Evolutionary conservation across 2,888 invertebrate species (phyloP), one percentile per base, ranked within the genome.

Genomic region (Andrena dorsata): DNA sequence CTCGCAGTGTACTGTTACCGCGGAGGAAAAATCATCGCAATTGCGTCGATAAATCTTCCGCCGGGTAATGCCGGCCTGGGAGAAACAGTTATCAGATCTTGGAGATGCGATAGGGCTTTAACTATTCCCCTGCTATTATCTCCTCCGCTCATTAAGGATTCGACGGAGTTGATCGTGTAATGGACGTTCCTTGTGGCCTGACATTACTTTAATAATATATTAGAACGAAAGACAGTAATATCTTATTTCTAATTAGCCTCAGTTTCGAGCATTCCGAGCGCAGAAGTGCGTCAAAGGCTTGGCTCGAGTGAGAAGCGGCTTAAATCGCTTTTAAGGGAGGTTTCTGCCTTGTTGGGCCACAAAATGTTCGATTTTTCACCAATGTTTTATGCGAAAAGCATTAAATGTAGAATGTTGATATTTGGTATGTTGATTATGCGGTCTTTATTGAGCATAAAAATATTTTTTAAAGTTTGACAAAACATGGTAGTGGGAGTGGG

Each of bases 101-200:
- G 70, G 76, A 79, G 84, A 86, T 82, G 75, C 79, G 84, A 72
- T 79, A 82, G 70, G 68, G 73, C 77, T 77, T 86, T 86, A 86
- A 86, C 86, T 86, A 86, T 86, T 86, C 82, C 80, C 79, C 82
- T 73, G 84, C 76, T 70, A 84, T 86, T 86, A 86, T 86, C 66
- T 74, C 70, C 78, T 66, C 60, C 70, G 75, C 53, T 84, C 79
- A 86, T 86, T 85, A 86, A 83, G 76, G 82, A 86, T 86, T 84
- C 84, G 80, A 79, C 75, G 76, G 69, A 84, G 72, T 56, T 73
- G 72, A 79, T 84, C 56, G 74, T 73, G 61, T 75, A 78, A 82
- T 82, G 79, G 82, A 47, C 23, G 26, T 73, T 65, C 47, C 13
- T 13, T 23, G n/a, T 6, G 49, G 70, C 58, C 71, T 68, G 75